Percentiles rank a stretch among this genome's conserved stretches.
Conservation (phyloP, 2,113 vertebrate species). For the Ctenomys sociabilis region DNA sequence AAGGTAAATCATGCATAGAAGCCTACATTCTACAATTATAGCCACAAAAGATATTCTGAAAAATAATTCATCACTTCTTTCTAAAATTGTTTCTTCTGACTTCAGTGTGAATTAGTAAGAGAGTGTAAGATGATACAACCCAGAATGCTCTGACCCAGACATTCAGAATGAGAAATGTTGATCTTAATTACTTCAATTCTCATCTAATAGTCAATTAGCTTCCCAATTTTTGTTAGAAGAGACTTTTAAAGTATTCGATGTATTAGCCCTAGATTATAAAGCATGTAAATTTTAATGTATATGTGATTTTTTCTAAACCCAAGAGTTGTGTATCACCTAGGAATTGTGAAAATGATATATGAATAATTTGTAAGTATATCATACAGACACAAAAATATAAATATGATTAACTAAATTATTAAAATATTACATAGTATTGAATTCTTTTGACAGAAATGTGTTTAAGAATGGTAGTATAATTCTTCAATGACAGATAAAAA, state of each 20-base stretch:
- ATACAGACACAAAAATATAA: background rate
- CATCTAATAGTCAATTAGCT: background rate
- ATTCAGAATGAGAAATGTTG: background rate
- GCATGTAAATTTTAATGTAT: background rate
- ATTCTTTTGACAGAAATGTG: background rate
- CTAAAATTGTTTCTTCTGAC: background rate
- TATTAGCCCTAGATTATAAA: background rate
- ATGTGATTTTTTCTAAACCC: background rate
- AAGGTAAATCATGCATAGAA: background rate
- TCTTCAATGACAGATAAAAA: background rate
- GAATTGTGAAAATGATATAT: background rate
- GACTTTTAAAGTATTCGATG: background rate
- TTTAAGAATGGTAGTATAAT: background rate
- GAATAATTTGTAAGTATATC: background rate
- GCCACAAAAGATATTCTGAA: constrained; percentile 13
- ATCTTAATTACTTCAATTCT: background rate
- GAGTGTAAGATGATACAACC: background rate
- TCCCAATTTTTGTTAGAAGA: background rate
- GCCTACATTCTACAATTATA: background rate
- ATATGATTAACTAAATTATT: background rate
- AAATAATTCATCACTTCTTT: background rate
- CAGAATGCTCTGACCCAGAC: background rate
- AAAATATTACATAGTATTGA: background rate
- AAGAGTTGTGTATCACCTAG: background rate
- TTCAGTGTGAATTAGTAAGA: background rate